These are phyloP conservation scores for Aphelenchoides besseyi DNA, from an alignment of 1,140 invertebrate species.

Conservation along the genomic window DNA sequence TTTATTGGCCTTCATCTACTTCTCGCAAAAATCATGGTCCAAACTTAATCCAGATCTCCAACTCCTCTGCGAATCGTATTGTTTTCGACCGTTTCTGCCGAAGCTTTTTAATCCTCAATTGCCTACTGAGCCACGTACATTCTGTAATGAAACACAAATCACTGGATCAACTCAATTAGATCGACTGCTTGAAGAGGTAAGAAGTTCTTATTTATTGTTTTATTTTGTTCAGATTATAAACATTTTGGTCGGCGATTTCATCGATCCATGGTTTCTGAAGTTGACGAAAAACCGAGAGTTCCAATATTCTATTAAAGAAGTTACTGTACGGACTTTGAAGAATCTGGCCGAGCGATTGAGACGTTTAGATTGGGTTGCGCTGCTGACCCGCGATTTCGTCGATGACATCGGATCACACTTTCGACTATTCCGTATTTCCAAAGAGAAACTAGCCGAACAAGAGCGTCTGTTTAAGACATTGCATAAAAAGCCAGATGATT, in stretches of 20 bases:
- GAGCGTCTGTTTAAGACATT: background rate
- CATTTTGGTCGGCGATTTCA: slow-evolving; percentile 71
- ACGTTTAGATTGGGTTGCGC: slow-evolving; percentile 81
- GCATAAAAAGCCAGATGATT: slow-evolving; percentile 55
- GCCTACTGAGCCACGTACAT: too few species aligned
- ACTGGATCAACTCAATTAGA: background rate
- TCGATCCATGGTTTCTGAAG: slow-evolving; percentile 73
- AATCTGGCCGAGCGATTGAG: slow-evolving; percentile 67
- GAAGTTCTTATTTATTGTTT: background rate
- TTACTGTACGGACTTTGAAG: slow-evolving; percentile 67
- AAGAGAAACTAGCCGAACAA: slow-evolving; percentile 69
- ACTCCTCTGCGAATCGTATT: background rate
- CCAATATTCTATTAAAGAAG: slow-evolving; percentile 66
- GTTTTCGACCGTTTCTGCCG: background rate
- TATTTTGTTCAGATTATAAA: slow-evolving; percentile 13
- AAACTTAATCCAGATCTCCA: background rate
- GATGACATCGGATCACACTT: slow-evolving; percentile 85
- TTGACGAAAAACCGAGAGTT: slow-evolving; percentile 68
- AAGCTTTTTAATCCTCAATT: background rate
- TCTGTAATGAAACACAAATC: too few species aligned
- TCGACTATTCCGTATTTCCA: slow-evolving; percentile 74
- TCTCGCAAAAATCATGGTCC: background rate
- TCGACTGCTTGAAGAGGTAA: background rate
- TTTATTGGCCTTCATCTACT: background rate
- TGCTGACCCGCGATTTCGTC: slow-evolving; percentile 78